Evolutionary conservation across 2,113 vertebrate species (phyloP).

Genomic region (Hyla sarda): DNA sequence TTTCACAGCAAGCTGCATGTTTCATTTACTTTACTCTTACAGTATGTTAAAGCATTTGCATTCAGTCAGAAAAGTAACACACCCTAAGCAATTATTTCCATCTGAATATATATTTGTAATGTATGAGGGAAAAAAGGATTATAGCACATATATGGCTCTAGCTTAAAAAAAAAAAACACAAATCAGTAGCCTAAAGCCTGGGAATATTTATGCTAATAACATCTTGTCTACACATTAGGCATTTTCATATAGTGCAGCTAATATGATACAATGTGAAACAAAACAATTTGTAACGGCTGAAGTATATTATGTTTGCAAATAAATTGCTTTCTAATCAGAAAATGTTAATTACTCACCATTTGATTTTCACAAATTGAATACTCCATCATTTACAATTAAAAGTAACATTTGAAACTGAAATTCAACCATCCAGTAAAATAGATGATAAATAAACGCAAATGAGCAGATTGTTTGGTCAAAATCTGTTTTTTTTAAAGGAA

Average conservation of each 20-base stretch:
- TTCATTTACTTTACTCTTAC: no score
- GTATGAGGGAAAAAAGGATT: no score
- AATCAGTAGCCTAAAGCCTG: not conserved
- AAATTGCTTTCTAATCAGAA: constrained; percentile 42
- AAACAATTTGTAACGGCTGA: constrained; percentile 20
- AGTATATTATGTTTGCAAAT: constrained; percentile 21
- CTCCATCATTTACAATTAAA: constrained; percentile 5
- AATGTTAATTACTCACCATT: constrained; percentile 33
- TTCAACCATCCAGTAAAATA: not conserved
- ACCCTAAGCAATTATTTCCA: no score
- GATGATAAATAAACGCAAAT: not conserved
- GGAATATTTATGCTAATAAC: not conserved
- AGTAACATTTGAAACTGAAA: not conserved
- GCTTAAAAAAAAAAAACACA: no score
- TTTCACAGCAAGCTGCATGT: no score
- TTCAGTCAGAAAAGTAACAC: no score
- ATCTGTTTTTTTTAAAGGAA: not conserved
- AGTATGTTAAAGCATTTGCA: no score
- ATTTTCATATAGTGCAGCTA: constrained; percentile 30
- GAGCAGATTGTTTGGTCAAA: not conserved
- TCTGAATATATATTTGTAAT: no score
- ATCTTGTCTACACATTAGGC: constrained; percentile 8
- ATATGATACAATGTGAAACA: constrained; percentile 28
- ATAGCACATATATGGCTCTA: no score
- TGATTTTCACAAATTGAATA: constrained; percentile 6